Conservation (phyloP, 1,140 invertebrate genomes). For the Dendroctonus valens region DNA sequence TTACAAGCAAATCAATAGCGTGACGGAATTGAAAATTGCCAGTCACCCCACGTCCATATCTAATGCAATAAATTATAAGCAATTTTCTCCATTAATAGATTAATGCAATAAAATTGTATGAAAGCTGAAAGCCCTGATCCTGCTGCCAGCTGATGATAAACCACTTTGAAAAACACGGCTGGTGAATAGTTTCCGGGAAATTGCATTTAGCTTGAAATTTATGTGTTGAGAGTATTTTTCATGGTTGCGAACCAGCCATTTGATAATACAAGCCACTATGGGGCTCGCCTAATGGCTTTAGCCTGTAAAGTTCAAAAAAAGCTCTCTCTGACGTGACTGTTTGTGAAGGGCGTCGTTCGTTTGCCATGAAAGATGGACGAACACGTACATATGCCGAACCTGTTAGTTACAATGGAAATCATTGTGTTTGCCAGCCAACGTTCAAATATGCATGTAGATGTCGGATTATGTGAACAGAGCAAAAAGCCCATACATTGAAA, state of each 20-base stretch:
- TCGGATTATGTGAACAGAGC: no score
- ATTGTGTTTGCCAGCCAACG: no score
- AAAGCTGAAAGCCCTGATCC: no score
- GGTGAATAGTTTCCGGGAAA: constrained; percentile 42
- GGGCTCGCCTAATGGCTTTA: constrained; percentile 43
- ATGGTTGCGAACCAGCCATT: constrained; percentile 40
- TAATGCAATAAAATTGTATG: no score
- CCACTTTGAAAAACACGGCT: constrained; percentile 17
- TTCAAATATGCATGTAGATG: no score
- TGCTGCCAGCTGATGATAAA: constrained; percentile 4
- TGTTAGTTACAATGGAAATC: not conserved
- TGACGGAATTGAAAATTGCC: no score
- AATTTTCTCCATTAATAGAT: no score
- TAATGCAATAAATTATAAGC: no score
- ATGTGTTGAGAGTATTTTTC: constrained; percentile 43
- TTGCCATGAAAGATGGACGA: constrained; percentile 14
- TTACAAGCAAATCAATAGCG: no score
- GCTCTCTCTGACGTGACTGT: constrained; percentile 39
- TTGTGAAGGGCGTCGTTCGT: constrained; percentile 28
- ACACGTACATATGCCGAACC: constrained; percentile 11
- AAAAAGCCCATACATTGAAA: no score
- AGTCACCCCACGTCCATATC: no score
- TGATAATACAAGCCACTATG: constrained; percentile 41
- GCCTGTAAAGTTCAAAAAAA: constrained; percentile 43
- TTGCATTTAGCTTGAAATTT: constrained; percentile 42